phyloP scores from a whole-genome alignment of 2,888 invertebrate species.

The Scrobipalpa costella region DNA sequence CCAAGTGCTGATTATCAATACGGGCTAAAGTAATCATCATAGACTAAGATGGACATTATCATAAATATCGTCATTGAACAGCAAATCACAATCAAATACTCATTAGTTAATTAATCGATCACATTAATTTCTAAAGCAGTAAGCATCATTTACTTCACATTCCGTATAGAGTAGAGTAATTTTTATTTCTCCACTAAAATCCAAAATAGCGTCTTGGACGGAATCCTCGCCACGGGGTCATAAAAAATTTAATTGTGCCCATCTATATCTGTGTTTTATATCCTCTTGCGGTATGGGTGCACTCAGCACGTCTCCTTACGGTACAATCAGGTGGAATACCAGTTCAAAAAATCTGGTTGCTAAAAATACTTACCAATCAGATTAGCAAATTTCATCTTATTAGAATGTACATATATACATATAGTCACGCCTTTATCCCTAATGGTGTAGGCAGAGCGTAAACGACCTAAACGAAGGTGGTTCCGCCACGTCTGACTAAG shows the following conservation, averaged over 20 bases:
- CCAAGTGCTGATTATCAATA: too few relatives aligned
- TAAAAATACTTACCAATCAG: too few relatives aligned
- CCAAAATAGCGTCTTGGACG: conserved; percentile 14
- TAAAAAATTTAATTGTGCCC: conserved; percentile 24
- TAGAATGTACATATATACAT: too few relatives aligned
- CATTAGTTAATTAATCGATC: neutral
- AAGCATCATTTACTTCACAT: conserved; percentile 8
- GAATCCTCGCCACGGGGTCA: conserved; percentile 16
- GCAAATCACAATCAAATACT: neutral
- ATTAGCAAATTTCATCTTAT: too few relatives aligned
- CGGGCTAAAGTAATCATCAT: too few relatives aligned
- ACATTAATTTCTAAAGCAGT: neutral
- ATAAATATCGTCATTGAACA: neutral
- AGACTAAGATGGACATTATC: too few relatives aligned
- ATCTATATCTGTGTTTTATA: conserved; percentile 25
- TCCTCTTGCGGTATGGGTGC: conserved; percentile 10
- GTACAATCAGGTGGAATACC: neutral
- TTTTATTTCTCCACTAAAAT: conserved; percentile 18
- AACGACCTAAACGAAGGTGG: too few relatives aligned
- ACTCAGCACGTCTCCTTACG: conserved; percentile 6
- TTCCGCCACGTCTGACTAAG: too few relatives aligned
- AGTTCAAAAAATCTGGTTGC: too few relatives aligned
- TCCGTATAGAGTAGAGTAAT: conserved; percentile 17
- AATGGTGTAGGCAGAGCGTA: too few relatives aligned
- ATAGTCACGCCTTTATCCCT: too few relatives aligned